Percentiles rank a stretch among this genome's conserved stretches.
Conservation (phyloP, 1,140 invertebrate genomes). For the Musca domestica region DNA sequence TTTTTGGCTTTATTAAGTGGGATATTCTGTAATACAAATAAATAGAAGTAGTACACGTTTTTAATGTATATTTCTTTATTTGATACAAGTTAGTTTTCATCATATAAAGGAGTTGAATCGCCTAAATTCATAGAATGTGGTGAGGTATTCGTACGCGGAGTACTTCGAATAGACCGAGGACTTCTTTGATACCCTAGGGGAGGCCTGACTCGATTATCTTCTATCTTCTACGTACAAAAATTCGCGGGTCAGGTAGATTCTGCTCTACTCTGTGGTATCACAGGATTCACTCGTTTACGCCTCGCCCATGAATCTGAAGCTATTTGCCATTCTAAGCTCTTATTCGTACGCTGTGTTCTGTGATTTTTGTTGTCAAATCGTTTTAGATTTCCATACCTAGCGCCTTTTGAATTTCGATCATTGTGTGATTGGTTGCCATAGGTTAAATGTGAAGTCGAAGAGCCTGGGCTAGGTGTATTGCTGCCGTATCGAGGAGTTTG, state of each 20-base stretch:
- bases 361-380: constrained; percentile 23
- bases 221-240: constrained; percentile 47
- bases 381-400: background rate
- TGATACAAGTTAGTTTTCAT: constrained; percentile 61
- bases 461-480: constrained; percentile 59
- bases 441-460: constrained; percentile 24
- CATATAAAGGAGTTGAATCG: constrained; percentile 86
- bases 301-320: constrained; percentile 50
- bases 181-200: constrained; percentile 38
- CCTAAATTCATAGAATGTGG: constrained; percentile 84
- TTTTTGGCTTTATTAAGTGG: no score
- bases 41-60: no score
- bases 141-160: constrained; percentile 79
- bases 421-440: constrained; percentile 55
- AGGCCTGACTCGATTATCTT: constrained; percentile 47
- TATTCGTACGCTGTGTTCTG: constrained; percentile 33
- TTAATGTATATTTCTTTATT: background rate
- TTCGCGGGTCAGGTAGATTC: constrained; percentile 14
- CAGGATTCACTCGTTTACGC: constrained; percentile 31
- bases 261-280: background rate
- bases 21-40: no score
- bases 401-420: constrained; percentile 18
- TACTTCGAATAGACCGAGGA: constrained; percentile 65
- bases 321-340: constrained; percentile 47
- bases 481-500: constrained; percentile 65